Percentiles rank a stretch among this genome's conserved stretches.
Evolutionary conservation across 2,888 invertebrate species (phyloP).

Genomic region (Tenthredo scrophulariae): DNA sequence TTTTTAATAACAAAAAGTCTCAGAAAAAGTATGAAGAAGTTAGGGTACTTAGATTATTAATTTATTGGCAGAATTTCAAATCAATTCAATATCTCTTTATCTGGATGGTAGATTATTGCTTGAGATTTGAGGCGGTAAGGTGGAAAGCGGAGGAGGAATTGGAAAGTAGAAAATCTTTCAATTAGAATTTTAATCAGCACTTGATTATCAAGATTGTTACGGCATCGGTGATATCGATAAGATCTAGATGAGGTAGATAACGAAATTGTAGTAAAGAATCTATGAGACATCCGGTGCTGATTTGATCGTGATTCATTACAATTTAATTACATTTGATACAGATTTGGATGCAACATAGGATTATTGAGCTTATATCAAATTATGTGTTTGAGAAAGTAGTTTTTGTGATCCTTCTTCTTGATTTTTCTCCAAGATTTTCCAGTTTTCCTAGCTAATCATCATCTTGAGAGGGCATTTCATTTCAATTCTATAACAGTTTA

Average conservation of each 20-base stretch:
- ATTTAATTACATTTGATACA: background rate
- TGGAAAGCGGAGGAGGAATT: background rate
- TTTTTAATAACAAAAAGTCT: background rate
- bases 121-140: background rate
- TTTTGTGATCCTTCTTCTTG: no score
- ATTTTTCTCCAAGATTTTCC: no score
- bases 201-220: background rate
- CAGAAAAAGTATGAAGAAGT: background rate
- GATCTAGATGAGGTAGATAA: background rate
- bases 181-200: background rate
- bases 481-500: background rate
- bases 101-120: background rate
- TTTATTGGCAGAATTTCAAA: background rate
- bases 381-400: background rate
- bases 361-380: background rate
- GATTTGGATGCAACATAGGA: background rate
- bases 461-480: background rate
- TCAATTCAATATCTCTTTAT: background rate
- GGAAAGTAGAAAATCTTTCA: background rate
- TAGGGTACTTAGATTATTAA: background rate
- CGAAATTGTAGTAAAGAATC: background rate
- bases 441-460: no score
- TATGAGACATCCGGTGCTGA: background rate
- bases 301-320: background rate
- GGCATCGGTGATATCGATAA: background rate